phyloP scores from a whole-genome alignment of 1,140 invertebrate species.

The Acyrthosiphon pisum region DNA sequence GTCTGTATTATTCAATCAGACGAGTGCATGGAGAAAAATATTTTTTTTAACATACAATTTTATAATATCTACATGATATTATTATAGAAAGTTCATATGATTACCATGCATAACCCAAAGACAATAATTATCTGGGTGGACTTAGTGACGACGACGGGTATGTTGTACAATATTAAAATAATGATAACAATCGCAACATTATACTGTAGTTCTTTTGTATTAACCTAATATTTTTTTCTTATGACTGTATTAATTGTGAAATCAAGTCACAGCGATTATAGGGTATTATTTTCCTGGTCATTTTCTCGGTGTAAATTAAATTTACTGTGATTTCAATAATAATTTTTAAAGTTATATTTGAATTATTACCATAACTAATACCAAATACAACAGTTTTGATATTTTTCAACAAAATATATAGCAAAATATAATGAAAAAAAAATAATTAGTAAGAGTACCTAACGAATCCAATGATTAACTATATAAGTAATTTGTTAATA shows the following conservation, averaged over 20 bases:
- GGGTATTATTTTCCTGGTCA: conserved; percentile 3
- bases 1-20: conserved; percentile 30
- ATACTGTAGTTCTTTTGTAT: background rate
- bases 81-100: conserved; percentile 15
- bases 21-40: background rate
- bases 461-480: too few relatives aligned
- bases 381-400: background rate
- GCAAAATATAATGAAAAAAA: background rate
- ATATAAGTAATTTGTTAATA: background rate
- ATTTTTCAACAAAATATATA: background rate
- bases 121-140: conserved; percentile 43
- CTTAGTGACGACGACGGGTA: conserved; percentile 1
- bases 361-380: background rate
- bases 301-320: background rate
- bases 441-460: background rate
- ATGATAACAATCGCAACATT: conserved; percentile 15
- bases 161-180: background rate
- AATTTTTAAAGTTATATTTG: background rate
- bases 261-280: background rate
- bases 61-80: conserved; percentile 6
- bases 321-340: background rate
- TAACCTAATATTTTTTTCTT: background rate
- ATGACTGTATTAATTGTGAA: background rate
- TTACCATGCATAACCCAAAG: background rate
- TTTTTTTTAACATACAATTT: conserved; percentile 38